Conservation (phyloP, 2,113 vertebrate genomes). For the Elaphurus davidianus region DNA sequence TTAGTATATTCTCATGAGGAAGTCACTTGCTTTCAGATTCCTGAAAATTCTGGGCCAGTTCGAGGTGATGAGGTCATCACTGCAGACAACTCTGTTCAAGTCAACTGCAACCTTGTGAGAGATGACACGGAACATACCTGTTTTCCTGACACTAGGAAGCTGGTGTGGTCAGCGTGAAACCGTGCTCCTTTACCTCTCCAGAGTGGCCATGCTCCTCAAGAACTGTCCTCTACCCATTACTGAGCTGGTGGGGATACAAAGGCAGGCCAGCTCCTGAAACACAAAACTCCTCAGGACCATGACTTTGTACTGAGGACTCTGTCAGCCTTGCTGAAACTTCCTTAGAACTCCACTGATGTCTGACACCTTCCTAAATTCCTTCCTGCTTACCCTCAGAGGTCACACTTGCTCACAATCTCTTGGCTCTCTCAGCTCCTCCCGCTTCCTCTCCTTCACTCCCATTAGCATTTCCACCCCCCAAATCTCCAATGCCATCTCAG, state of each 20-base stretch:
- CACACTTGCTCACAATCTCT: not conserved
- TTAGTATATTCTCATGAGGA: not conserved
- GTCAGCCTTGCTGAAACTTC: not conserved
- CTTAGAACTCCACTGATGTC: not conserved
- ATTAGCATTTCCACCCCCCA: not conserved
- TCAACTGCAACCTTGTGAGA: not conserved
- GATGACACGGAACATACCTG: not conserved
- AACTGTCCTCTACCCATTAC: not conserved
- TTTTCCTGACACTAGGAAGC: not conserved
- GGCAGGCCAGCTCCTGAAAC: not conserved
- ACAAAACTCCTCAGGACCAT: not conserved
- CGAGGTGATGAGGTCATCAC: not conserved
- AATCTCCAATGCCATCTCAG: not conserved
- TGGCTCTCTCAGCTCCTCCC: not conserved
- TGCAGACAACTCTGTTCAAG: not conserved
- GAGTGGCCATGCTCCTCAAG: not conserved
- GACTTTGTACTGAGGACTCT: not conserved
- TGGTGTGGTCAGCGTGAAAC: no score
- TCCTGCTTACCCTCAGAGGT: not conserved
- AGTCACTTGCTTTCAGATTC: not conserved
- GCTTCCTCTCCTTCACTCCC: not conserved
- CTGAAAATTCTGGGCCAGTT: not conserved
- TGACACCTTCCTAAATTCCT: not conserved
- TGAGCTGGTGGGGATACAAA: not conserved
- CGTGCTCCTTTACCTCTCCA: not conserved